Percentiles rank a stretch among this genome's conserved stretches.
phyloP scores from a whole-genome alignment of 2,113 vertebrate species.

The Zosterops hypoxanthus region DNA sequence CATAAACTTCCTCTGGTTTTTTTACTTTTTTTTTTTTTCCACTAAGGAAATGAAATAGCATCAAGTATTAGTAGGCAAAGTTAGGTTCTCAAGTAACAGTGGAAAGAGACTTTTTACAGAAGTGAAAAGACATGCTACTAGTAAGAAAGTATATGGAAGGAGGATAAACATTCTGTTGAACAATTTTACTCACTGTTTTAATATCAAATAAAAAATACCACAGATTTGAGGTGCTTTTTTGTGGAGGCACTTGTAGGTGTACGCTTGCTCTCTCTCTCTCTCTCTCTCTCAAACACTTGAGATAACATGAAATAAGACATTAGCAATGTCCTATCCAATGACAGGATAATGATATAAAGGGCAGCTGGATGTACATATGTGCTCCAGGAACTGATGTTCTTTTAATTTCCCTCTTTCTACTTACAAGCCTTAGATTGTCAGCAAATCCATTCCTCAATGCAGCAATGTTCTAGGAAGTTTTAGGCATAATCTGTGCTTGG shows the following conservation, averaged over 20 bases:
- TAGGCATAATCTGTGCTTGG: neutral
- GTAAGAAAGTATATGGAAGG: neutral
- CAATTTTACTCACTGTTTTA: fast-evolving
- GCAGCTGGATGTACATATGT: neutral
- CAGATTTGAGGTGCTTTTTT: neutral
- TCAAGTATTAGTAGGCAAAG: neutral
- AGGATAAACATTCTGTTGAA: neutral
- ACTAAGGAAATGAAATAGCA: neutral
- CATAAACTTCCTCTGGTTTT: neutral
- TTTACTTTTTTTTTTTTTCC: neutral
- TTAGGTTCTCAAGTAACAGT: neutral
- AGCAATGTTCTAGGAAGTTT: neutral
- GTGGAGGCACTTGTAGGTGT: neutral
- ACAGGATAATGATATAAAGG: neutral
- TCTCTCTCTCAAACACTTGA: neutral
- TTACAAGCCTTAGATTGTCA: neutral
- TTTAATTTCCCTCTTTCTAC: neutral
- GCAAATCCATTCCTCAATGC: neutral
- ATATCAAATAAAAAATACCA: neutral
- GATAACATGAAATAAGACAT: neutral
- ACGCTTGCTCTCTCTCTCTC: neutral
- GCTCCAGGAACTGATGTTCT: neutral
- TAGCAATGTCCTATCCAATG: neutral
- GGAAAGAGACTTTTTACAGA: neutral
- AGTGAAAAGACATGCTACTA: neutral